Conservation (phyloP, 1,140 invertebrate species). For the Atopsyche davidsoni region DNA sequence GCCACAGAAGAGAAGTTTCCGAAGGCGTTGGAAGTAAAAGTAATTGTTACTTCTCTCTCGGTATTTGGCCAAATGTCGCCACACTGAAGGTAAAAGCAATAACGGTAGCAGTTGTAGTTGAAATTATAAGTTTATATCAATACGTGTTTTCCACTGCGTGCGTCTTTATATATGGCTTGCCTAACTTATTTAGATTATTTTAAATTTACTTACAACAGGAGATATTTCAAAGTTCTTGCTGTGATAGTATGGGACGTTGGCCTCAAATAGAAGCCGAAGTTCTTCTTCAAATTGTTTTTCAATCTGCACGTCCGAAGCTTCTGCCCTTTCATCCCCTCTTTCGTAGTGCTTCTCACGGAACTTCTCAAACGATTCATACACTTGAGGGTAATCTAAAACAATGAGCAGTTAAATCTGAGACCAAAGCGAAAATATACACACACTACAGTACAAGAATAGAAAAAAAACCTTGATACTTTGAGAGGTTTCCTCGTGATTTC, state of each 20-base stretch:
- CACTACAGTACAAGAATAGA: too few relatives aligned
- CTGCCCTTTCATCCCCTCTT: not conserved
- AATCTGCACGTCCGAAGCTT: too few relatives aligned
- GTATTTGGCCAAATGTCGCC: conserved; percentile 12
- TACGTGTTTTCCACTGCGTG: too few relatives aligned
- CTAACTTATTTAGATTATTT: not conserved
- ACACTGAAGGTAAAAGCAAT: not conserved
- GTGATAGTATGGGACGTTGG: not conserved
- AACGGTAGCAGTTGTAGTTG: not conserved
- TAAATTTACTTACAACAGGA: conserved; percentile 2
- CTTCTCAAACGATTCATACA: conserved; percentile 7
- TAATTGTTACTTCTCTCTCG: conserved; percentile 6
- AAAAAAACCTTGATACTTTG: too few relatives aligned
- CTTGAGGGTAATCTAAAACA: too few relatives aligned
- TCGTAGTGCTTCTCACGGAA: conserved; percentile 7
- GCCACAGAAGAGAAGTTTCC: conserved; percentile 2
- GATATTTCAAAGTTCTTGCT: conserved; percentile 9
- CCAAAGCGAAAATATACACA: too few relatives aligned
- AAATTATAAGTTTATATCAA: too few relatives aligned
- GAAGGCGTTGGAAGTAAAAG: conserved; percentile 1
- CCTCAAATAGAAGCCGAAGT: not conserved
- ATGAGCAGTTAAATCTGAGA: too few relatives aligned
- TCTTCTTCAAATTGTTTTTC: too few relatives aligned
- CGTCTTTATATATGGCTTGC: too few relatives aligned
- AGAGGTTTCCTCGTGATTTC: not conserved